Percentiles rank a stretch among this genome's conserved stretches.
These are phyloP conservation scores for Nylanderia fulva DNA, from an alignment of 1,140 invertebrate species.

Conservation along the genomic window DNA sequence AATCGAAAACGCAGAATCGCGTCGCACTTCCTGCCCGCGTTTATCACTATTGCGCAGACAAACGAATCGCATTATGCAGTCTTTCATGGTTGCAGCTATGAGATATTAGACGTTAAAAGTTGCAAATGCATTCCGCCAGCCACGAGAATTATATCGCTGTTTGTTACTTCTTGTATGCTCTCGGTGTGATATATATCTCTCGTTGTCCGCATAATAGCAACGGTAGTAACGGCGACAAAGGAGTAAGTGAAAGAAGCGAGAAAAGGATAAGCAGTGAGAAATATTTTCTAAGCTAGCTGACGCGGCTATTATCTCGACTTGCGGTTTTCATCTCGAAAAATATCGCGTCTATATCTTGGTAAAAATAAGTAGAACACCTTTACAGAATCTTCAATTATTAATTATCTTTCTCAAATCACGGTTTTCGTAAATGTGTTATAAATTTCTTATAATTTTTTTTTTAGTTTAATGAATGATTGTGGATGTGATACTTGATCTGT, in stretches of 20 bases:
- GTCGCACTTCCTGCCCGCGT: neutral
- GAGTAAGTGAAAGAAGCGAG: constrained; percentile 36
- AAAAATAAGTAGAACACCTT: neutral
- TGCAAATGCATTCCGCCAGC: constrained; percentile 38
- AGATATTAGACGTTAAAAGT: constrained; percentile 53
- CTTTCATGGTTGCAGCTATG: neutral
- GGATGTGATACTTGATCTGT: neutral
- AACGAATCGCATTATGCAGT: constrained; percentile 31
- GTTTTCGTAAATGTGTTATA: neutral
- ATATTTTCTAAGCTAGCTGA: constrained; percentile 54
- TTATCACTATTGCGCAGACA: neutral
- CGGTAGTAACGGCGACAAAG: neutral
- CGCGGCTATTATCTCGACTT: constrained; percentile 38
- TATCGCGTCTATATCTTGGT: neutral
- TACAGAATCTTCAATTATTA: constrained; percentile 4
- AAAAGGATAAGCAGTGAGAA: constrained; percentile 49
- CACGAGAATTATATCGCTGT: constrained; percentile 49
- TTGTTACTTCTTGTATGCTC: constrained; percentile 47
- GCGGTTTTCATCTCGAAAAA: constrained; percentile 39
- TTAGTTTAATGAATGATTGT: neutral
- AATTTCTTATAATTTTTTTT: neutral
- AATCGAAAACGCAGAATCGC: constrained; percentile 12
- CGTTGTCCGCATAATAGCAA: constrained; percentile 31
- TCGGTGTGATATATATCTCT: constrained; percentile 28
- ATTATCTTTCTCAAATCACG: neutral